Evolutionary conservation across 2,888 invertebrate genomes (phyloP).

Genomic region (Lomographa bimaculata): DNA sequence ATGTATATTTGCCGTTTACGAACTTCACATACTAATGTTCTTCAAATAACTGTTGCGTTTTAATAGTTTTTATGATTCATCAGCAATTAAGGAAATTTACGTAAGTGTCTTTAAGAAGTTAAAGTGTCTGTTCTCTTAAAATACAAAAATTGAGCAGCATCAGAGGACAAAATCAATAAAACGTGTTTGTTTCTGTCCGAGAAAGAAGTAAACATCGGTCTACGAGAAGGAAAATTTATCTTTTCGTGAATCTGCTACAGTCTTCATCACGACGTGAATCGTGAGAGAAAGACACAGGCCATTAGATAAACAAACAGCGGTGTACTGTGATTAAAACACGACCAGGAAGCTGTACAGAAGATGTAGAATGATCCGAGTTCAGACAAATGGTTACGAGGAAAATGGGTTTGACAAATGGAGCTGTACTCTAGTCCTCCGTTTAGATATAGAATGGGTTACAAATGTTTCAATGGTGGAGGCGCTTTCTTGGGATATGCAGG

Average conservation of each 20-base stretch:
- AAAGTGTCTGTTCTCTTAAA: too few species aligned
- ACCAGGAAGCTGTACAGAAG: constrained; percentile 21
- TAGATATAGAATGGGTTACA: constrained; percentile 21
- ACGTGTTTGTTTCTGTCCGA: constrained; percentile 24
- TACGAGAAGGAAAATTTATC: constrained; percentile 60
- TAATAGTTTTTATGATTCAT: constrained; percentile 7
- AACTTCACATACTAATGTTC: constrained; percentile 13
- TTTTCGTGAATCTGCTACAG: constrained; percentile 68
- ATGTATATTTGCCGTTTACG: constrained; percentile 8
- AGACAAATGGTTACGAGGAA: constrained; percentile 16
- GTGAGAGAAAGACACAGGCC: constrained; percentile 49
- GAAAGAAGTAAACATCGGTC: constrained; percentile 42
- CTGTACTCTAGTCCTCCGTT: constrained; percentile 18
- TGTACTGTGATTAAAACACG: constrained; percentile 31
- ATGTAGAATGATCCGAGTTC: constrained; percentile 5
- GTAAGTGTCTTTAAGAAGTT: constrained; percentile 1
- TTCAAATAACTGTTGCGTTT: constrained; percentile 20
- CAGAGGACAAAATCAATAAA: constrained; percentile 26
- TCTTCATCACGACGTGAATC: constrained; percentile 63
- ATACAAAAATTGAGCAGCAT: too few species aligned
- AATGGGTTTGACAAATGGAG: constrained; percentile 21
- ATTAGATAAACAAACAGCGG: constrained; percentile 47
- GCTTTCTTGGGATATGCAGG: constrained; percentile 57
- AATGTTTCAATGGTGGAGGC: constrained; percentile 34
- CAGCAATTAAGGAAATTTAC: background rate